These are phyloP conservation scores for Lottia scabra DNA, from an alignment of 2,888 invertebrate species.

Conservation along the genomic window DNA sequence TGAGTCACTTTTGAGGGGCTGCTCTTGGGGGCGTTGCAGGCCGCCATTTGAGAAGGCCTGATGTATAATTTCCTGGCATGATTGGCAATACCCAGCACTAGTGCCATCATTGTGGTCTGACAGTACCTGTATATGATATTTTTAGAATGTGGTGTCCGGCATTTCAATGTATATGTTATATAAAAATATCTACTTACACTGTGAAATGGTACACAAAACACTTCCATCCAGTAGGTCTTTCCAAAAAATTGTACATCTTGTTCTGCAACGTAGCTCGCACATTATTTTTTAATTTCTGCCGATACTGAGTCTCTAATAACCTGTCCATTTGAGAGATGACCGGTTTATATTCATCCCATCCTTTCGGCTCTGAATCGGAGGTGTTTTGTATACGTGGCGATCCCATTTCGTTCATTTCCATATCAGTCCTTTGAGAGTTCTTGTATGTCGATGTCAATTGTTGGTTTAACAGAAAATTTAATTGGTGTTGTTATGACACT, in stretches of 20 bases:
- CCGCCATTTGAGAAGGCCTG: no score
- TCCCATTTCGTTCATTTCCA: slow-evolving; percentile 19
- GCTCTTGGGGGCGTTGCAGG: no score
- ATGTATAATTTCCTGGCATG: no score
- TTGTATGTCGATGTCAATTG: neutral
- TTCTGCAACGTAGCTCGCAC: slow-evolving; percentile 73
- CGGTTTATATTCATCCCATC: slow-evolving; percentile 34
- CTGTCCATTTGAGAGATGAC: slow-evolving; percentile 36
- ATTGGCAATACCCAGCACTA: no score
- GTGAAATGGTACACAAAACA: slow-evolving; percentile 87
- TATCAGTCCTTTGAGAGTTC: slow-evolving; percentile 1
- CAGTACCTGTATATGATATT: no score
- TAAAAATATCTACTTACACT: slow-evolving; percentile 76
- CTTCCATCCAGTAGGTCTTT: slow-evolving; percentile 84
- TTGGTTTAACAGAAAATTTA: neutral
- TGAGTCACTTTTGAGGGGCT: no score
- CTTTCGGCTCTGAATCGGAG: slow-evolving; percentile 19
- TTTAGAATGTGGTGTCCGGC: no score
- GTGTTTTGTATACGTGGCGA: slow-evolving; percentile 8
- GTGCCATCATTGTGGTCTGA: no score
- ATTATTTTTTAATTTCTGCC: slow-evolving; percentile 30
- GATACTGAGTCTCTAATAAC: slow-evolving; percentile 33
- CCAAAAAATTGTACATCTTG: slow-evolving; percentile 83
- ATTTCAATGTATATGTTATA: no score
- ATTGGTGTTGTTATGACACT: neutral